Evolutionary conservation across 2,113 vertebrate genomes (phyloP).

Genomic region (Pelusios castaneus): DNA sequence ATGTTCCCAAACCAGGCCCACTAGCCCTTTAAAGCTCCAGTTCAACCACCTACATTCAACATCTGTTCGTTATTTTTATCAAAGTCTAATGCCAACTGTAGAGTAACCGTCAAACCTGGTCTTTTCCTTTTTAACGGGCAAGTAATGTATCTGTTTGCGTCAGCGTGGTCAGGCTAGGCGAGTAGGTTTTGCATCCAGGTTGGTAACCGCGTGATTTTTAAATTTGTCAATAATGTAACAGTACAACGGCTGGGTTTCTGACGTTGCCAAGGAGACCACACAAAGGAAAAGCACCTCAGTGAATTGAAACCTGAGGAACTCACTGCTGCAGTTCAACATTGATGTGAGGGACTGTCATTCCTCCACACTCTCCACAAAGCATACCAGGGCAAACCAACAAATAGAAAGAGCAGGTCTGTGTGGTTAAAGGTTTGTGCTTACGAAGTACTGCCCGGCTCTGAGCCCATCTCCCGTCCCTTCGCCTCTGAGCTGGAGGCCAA

Average conservation of each 20-base stretch:
- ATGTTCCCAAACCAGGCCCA: background rate
- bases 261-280: fast-evolving
- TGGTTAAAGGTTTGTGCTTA: background rate
- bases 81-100: background rate
- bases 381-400: background rate
- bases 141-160: background rate
- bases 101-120: background rate
- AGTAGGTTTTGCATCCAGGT: background rate
- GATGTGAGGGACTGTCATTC: background rate
- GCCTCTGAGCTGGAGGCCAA: background rate
- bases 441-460: background rate
- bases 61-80: background rate
- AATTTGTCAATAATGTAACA: background rate
- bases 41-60: background rate
- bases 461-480: background rate
- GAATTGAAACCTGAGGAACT: background rate
- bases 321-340: background rate
- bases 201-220: background rate
- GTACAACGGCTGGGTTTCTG: background rate
- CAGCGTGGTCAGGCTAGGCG: background rate
- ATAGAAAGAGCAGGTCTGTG: background rate
- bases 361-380: background rate
- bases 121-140: background rate
- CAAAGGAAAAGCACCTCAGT: background rate
- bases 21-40: background rate